Base-by-base conservation (phyloP, 2,113 vertebrate species). In the Eubucco bourcierii region DNA sequence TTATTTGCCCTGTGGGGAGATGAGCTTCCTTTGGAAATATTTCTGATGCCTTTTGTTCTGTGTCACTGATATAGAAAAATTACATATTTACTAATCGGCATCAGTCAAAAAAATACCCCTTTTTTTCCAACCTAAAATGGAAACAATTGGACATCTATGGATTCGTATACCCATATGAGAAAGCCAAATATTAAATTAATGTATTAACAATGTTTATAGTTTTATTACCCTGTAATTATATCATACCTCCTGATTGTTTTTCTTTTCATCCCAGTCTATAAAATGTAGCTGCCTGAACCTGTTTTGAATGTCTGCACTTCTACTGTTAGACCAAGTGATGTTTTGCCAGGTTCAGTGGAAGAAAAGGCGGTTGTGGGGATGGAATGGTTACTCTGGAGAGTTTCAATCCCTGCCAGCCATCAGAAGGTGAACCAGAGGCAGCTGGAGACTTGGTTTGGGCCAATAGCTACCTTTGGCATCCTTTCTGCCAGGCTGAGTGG, bases 191-290 rank as follows among this genome's bases (percentile, higher is more conserved):
- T 84, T 96, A 97, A 96, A 97, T 96, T 93, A 97, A 96, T 94
- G 80, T 92, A 96, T 95, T 97, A 97, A 96, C 89, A 90, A 90
- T 86, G 65, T 97, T 98, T 97, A 96, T 88, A 56, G 77, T 97
- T 98, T 97, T 97, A 97, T 97, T 97, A 96, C 91, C 85, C 96
- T 96, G 84, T 97, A 97, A 98, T 98, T 97, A 98, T 96, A 83
- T 90, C 95, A 93, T 95, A 82, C 84, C 90, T 97, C 16, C 31
- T 91, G 85, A 95, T 94, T 96, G 90, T 77, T 98, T 96, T 96
- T 95, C 95, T 97, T 97, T 97, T 97, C 95, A 96, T 96, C 91
- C 73, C 63, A 34, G 63, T 46, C 95, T 97, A 70, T 94, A 95
- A 96, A 95, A 91, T 39, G 90, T 76, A 93, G 90, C 78, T 97